These are phyloP conservation scores for Amaurobius ferox DNA, from an alignment of 2,888 invertebrate species.

Conservation along the genomic window DNA sequence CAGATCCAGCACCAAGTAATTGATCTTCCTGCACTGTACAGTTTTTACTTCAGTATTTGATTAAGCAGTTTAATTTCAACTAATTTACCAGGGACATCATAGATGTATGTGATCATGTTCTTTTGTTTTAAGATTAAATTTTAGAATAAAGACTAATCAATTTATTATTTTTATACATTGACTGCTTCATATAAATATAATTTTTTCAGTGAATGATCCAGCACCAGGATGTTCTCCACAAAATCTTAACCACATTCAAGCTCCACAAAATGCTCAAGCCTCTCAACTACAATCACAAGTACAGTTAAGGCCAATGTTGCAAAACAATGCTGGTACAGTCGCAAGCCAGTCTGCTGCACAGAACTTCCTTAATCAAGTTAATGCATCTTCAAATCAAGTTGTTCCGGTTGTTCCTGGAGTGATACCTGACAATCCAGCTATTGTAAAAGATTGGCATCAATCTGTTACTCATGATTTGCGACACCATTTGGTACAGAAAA, in stretches of 20 bases:
- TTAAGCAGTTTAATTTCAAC: too few relatives aligned
- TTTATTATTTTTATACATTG: too few relatives aligned
- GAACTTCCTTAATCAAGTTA: constrained; percentile 41
- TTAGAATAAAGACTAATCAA: too few relatives aligned
- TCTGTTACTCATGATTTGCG: constrained; percentile 97
- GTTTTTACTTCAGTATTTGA: too few relatives aligned
- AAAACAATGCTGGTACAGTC: constrained; percentile 36
- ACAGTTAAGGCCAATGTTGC: constrained; percentile 70
- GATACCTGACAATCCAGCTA: constrained; percentile 58
- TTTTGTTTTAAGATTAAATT: too few relatives aligned
- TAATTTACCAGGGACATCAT: too few relatives aligned
- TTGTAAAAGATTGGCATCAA: constrained; percentile 94
- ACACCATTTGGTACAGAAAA: constrained; percentile 98
- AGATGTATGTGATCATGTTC: too few relatives aligned
- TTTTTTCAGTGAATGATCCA: constrained; percentile 48
- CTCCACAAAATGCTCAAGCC: constrained; percentile 45
- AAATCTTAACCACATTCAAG: constrained; percentile 63
- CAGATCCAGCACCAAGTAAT: too few relatives aligned
- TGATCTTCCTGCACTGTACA: too few relatives aligned
- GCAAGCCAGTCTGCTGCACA: constrained; percentile 35
- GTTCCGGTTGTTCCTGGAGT: constrained; percentile 51
- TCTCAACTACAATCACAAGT: constrained; percentile 68
- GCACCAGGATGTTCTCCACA: constrained; percentile 61
- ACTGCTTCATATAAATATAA: too few relatives aligned
- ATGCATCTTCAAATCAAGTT: constrained; percentile 3